Evolutionary conservation across 2,797 vertebrate genomes (phyloP), one percentile per base, ranked within the genome.

Genomic region (Eulemur coronatus): DNA sequence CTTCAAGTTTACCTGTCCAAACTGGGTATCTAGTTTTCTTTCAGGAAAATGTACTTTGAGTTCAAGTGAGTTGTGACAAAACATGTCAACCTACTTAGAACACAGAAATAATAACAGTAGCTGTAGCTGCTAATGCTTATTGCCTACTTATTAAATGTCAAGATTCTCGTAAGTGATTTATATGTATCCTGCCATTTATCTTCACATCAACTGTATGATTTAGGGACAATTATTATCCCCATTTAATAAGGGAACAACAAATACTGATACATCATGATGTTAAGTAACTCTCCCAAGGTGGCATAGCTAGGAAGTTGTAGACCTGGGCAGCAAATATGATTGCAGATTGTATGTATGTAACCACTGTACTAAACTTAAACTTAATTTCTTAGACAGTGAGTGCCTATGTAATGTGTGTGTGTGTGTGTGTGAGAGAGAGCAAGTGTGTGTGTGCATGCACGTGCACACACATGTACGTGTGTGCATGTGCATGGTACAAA

Each of bases 231-330:
- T 78, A 41, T 82, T 43, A 69, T 61, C 7, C 26, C 13, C 33
- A 26, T 50, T 93, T 96, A 73, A 96, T 1, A 86, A 5, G 8
- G 87, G 84, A 88, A 65, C 3, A 72, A 69, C 30, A 75, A 86
- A 61, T 33, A 48, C 28, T 55, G 13, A 11, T 35, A 33, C 26
- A 93, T 22, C 46, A 61, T 63, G 8, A 43, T 73, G 18, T 73
- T 72, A 79, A 89, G 59, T 70, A 73, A 57, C 12, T 81, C 88
- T 76, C 10, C 33, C 35, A 70, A 57, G 6, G 15, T 30, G n/a
- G 4, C 24, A 72, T 4, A 52, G 48, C n/a, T 89, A 73, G 30
- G 26, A 72, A 95, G 8, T 20, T 17, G 3, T 33, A 1, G 28
- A 52, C 65, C 26, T 50, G 24, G 17, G 11, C 14, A 69, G 0